phyloP scores from a whole-genome alignment of 2,113 vertebrate genomes.

The Hyperoodon ampullatus region DNA sequence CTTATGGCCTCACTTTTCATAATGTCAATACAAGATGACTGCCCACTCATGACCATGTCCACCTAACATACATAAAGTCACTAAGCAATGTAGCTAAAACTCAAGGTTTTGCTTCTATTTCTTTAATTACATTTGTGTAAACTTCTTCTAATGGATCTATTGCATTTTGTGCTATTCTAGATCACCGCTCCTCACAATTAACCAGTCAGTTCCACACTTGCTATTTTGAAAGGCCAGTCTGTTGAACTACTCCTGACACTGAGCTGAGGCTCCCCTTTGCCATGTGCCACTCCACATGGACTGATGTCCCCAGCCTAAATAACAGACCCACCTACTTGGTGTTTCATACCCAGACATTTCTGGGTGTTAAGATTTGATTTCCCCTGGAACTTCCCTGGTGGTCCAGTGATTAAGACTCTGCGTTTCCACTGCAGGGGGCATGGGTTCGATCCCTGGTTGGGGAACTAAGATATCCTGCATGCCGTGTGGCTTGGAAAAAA shows the following conservation, averaged over 20 bases:
- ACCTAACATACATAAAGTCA: not conserved
- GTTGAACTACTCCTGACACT: not conserved
- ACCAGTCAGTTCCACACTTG: not conserved
- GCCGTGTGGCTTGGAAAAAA: too few relatives aligned
- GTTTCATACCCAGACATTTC: not conserved
- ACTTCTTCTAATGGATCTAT: not conserved
- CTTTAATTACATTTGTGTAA: not conserved
- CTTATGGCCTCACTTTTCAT: not conserved
- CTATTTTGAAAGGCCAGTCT: not conserved
- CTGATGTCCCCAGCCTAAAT: not conserved
- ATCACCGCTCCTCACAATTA: not conserved
- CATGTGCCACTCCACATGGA: not conserved
- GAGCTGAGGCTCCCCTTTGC: not conserved
- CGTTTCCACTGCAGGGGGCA: too few relatives aligned
- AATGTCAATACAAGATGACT: not conserved
- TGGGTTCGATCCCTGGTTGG: too few relatives aligned
- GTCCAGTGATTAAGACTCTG: too few relatives aligned
- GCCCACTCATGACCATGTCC: not conserved
- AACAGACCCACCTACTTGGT: not conserved
- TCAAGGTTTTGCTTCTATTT: not conserved
- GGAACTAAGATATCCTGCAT: too few relatives aligned
- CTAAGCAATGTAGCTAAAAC: not conserved
- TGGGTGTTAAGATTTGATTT: not conserved
- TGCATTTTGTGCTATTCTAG: not conserved
- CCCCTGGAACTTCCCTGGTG: too few relatives aligned